Evolutionary conservation across 2,888 invertebrate genomes (phyloP).

Genomic region (Cryptophagus acutangulus): DNA sequence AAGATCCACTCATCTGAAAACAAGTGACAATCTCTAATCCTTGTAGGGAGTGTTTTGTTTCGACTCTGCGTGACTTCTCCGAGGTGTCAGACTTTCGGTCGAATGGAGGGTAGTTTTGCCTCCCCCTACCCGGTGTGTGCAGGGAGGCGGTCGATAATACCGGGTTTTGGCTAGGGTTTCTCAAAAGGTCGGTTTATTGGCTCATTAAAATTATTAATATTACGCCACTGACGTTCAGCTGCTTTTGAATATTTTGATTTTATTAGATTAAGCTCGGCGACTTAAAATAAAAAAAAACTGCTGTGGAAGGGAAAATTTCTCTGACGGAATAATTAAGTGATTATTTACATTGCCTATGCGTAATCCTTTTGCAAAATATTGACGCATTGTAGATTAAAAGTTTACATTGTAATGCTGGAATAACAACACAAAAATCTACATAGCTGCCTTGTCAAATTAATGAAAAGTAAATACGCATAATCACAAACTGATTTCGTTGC

Average conservation of each 20-base stretch:
- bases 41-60: conserved; percentile 42
- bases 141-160: conserved; percentile 38
- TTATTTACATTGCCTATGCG: no score
- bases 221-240: conserved; percentile 21
- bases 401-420: no score
- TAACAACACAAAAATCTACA: no score
- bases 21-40: conserved; percentile 43
- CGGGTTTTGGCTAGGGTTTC: conserved; percentile 39
- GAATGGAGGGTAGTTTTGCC: conserved; percentile 25
- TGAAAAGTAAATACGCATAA: no score
- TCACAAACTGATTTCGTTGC: no score
- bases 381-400: no score
- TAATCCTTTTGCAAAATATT: no score
- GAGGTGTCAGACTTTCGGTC: conserved; percentile 37
- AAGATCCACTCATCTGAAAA: conserved; percentile 41
- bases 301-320: no score
- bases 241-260: conserved; percentile 19
- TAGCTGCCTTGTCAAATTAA: no score
- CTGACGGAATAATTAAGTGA: no score
- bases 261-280: conserved; percentile 15
- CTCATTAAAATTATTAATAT: conserved; percentile 38
- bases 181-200: conserved; percentile 41
- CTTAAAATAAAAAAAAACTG: no score
- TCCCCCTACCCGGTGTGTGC: conserved; percentile 3
- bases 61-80: conserved; percentile 40